These are phyloP conservation scores for Colossoma macropomum DNA, from an alignment of 2,113 vertebrate genomes.

Conservation along the genomic window DNA sequence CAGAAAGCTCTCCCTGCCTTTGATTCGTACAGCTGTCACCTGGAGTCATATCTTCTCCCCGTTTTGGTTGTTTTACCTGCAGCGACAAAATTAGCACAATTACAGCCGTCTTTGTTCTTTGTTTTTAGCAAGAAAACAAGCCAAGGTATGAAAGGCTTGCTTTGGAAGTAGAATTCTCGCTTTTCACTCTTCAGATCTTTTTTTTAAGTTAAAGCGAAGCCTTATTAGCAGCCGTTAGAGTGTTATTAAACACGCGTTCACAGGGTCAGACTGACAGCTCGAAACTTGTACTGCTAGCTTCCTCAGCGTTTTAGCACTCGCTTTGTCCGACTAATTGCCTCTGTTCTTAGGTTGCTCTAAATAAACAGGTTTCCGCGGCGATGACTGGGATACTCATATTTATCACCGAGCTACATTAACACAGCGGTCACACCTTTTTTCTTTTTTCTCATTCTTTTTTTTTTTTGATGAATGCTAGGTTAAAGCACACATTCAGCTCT, in stretches of 20 bases:
- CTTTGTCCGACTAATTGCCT: constrained; percentile 55
- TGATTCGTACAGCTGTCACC: constrained; percentile 55
- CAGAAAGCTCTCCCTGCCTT: constrained; percentile 25
- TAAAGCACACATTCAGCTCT: constrained; percentile 77
- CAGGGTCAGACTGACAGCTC: constrained; percentile 66
- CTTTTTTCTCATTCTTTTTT: constrained; percentile 34
- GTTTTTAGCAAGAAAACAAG: constrained; percentile 28
- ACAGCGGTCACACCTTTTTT: constrained; percentile 62
- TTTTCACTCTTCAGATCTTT: constrained; percentile 50
- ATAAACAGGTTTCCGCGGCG: constrained; percentile 62
- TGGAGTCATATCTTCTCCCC: constrained; percentile 14
- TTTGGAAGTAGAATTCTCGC: not conserved
- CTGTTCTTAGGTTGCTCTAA: constrained; percentile 61
- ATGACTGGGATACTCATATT: constrained; percentile 60
- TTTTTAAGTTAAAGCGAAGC: constrained; percentile 48
- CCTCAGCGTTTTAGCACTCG: constrained; percentile 59
- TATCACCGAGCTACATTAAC: constrained; percentile 70
- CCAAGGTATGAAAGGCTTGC: constrained; percentile 7
- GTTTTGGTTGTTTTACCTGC: constrained; percentile 16
- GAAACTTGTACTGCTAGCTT: constrained; percentile 60
- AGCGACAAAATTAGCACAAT: constrained; percentile 41
- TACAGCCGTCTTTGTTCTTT: constrained; percentile 47
- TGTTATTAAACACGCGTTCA: constrained; percentile 64
- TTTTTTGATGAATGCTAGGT: constrained; percentile 73
- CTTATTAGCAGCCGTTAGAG: constrained; percentile 58